Conservation (phyloP, 1,140 invertebrate species). For the Periplaneta americana region DNA sequence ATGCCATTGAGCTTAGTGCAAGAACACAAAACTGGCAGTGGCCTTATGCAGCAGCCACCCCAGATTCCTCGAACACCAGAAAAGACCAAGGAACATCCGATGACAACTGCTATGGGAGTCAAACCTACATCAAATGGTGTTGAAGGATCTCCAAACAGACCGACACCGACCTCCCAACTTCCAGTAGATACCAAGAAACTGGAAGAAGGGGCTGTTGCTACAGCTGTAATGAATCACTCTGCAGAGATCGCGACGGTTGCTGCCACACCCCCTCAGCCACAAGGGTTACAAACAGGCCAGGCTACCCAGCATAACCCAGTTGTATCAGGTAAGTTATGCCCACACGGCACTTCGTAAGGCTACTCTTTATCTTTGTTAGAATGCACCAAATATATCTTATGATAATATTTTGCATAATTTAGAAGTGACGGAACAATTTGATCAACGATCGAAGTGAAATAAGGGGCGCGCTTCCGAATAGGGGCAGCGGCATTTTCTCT, state of each 20-base stretch:
- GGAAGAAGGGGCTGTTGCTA: not conserved
- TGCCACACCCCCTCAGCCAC: not conserved
- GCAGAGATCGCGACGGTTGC: not conserved
- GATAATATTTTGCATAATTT: too few relatives aligned
- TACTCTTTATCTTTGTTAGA: not conserved
- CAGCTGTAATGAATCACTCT: slow-evolving; percentile 2
- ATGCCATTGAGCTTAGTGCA: slow-evolving; percentile 39
- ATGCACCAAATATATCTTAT: not conserved
- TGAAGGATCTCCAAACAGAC: slow-evolving; percentile 2
- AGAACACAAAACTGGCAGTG: slow-evolving; percentile 30
- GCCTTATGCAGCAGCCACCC: not conserved
- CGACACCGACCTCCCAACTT: not conserved
- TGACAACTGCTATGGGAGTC: not conserved
- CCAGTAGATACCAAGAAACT: not conserved
- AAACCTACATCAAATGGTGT: slow-evolving; percentile 17
- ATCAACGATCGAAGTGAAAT: too few relatives aligned
- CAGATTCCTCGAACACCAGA: not conserved
- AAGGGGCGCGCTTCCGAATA: too few relatives aligned
- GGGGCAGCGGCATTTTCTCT: too few relatives aligned
- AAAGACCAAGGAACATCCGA: not conserved
- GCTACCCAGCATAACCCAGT: not conserved
- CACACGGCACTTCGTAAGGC: not conserved
- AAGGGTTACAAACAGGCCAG: not conserved
- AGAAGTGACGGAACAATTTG: too few relatives aligned
- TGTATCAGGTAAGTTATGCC: not conserved